These are phyloP conservation scores for Dipodomys ordii DNA, from an alignment of 2,113 vertebrate genomes.

Conservation along the genomic window DNA sequence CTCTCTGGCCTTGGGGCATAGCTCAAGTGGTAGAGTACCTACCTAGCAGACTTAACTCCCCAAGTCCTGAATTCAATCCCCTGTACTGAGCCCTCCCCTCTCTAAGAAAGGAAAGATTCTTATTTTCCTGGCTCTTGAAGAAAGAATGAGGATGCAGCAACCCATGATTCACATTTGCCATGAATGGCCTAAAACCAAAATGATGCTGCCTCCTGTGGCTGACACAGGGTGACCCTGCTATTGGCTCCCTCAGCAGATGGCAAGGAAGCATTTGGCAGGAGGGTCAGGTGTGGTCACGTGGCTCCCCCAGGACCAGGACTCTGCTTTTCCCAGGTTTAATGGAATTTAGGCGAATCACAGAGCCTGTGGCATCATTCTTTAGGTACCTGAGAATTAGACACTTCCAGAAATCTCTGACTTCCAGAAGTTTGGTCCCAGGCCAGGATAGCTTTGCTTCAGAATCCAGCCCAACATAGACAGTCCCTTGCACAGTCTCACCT, in stretches of 20 bases:
- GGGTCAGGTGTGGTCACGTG: not conserved
- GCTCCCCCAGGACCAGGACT: not conserved
- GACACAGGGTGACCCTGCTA: not conserved
- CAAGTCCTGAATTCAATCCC: no score
- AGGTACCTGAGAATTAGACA: not conserved
- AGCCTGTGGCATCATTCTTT: fast-evolving
- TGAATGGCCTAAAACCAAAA: not conserved
- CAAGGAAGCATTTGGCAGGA: not conserved
- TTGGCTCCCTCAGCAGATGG: not conserved
- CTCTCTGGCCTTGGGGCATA: not conserved
- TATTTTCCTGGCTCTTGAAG: not conserved
- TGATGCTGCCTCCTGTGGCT: not conserved
- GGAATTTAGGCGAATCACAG: not conserved
- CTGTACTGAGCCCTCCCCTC: no score
- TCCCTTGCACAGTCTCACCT: not conserved
- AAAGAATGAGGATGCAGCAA: not conserved
- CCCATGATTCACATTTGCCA: not conserved
- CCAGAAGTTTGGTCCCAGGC: not conserved
- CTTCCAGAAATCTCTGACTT: not conserved
- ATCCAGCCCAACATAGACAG: not conserved
- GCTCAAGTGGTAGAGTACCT: no score
- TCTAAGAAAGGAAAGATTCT: not conserved
- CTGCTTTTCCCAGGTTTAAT: not conserved
- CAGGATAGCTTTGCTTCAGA: not conserved
- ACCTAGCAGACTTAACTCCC: no score